Evolutionary conservation across 2,888 invertebrate species (phyloP), one percentile per base, ranked within the genome.

Genomic region (Fabriciana adippe): DNA sequence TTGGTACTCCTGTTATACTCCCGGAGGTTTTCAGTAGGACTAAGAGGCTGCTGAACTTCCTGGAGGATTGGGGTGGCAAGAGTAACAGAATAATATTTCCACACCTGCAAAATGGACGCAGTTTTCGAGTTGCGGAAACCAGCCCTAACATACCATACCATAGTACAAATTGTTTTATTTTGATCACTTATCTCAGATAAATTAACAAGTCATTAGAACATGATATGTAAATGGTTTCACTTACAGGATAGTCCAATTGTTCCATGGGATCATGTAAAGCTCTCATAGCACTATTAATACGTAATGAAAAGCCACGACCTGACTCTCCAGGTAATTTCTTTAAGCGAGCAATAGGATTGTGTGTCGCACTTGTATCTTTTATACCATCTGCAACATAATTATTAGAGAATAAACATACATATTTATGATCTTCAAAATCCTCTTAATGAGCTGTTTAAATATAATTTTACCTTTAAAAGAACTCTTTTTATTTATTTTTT

Each of bases 231-330:
- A 11, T 2, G 0, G 15, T 55, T 45, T 16, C 18, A 78, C 83
- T 64, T 71, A 88, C 91, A 2, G 88, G 88, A 68, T 90, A 89
- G 62, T 84, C 78, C 1, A 80, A 70, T 21, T 82, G 77, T 3
- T 83, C 62, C 31, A 74, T 74, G 1, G 81, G 78, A 73, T 85
- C 76, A 60, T 85, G 84, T n/a, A 92, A 94, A 16, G 94, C 93
- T 15, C 93, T 88, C 11, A 96, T 94, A 16, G 95, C 94, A 70
- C 93, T 93, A 79, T 94, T 94, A 47, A 97, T 94, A 64, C 97
- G 92, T 16, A 93, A 83, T 61, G 96, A 87, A 81, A 96, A 97
- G 8, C 88, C 88, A n/a, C 91, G 82, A 15, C 94, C 93, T 0
- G 92, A 90, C 87, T 97, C 97, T 0, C 94, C 94, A 0, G 93